Base-by-base conservation (phyloP, 2,888 invertebrate species). In the Pantelozetes paolii region DNA sequence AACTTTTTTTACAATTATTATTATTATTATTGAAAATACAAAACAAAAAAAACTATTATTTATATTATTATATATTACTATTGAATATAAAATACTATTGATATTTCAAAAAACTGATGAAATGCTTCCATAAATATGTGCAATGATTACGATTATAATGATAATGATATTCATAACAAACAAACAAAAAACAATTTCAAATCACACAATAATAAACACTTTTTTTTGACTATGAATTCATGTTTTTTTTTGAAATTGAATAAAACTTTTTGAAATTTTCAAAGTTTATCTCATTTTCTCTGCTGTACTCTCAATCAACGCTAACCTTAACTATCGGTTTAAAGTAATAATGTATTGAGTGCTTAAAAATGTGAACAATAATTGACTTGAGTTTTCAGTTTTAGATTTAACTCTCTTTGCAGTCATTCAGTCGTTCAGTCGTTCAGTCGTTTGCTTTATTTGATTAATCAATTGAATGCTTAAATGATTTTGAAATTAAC, bases 41-140 rank as follows among this genome's bases (percentile, higher is more conserved):
- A 45, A 26, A 23, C 26, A 23, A 54, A 26, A 26, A 26, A 54
- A 2, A 54, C 23, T n/a, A 26, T 13, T 54, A 54, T 54, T n/a
- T 20, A 50, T 50, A 50, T 6, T 50, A 50, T 50, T n/a, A n/a
- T 20, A 20, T 20, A 8, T 20, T 18, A 45, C n/a, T 45, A 45
- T 2, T 45, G n/a, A 45, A 45, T n/a, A n/a, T n/a, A n/a, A n/a
- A n/a, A n/a, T n/a, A n/a, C n/a, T n/a, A n/a, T n/a, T n/a, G n/a
- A n/a, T n/a, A n/a, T n/a, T n/a, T n/a, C n/a, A n/a, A n/a, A 23
- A 54, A 26, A 54, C 23, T 26, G 54, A 54, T 26, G 54, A 50
- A 50, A 54, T 54, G 54, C 54, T 54, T 54, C 54, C 54, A 54
- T 50, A 54, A 50, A 20, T 9, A 54, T 54, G 54, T 54, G 54